Conservation (phyloP, 2,888 invertebrate genomes). For the Mesoligia furuncula region DNA sequence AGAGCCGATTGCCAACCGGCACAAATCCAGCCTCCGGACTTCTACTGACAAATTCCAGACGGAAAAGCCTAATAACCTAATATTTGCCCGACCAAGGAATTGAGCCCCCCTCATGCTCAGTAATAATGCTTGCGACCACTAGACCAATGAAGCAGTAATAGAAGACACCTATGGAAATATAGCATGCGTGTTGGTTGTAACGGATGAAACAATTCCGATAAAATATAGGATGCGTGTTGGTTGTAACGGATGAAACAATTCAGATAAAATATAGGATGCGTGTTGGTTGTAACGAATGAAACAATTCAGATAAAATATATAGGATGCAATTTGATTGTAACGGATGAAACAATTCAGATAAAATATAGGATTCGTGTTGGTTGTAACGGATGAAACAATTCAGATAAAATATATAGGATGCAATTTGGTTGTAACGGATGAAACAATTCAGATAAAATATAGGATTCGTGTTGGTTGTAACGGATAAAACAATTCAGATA, state of each 20-base stretch:
- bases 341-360: too few relatives aligned
- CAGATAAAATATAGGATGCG: not conserved
- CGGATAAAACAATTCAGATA: too few relatives aligned
- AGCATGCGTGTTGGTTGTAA: not conserved
- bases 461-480: not conserved
- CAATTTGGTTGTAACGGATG: not conserved
- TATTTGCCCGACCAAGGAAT: not conserved
- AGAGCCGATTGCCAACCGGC: not conserved
- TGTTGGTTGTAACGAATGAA: not conserved
- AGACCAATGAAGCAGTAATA: not conserved
- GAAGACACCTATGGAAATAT: not conserved
- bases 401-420: not conserved
- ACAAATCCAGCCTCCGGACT: not conserved
- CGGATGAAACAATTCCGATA: too few relatives aligned
- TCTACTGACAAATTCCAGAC: not conserved
- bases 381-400: not conserved
- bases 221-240: not conserved
- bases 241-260: too few relatives aligned
- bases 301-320: too few relatives aligned
- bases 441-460: not conserved
- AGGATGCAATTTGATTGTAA: not conserved
- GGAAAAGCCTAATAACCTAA: not conserved
- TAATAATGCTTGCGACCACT: not conserved
- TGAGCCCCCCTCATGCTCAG: not conserved
- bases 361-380: too few relatives aligned